Evolutionary conservation across 2,797 vertebrate species (phyloP).

Genomic region (Chiroxiphia lanceolata): DNA sequence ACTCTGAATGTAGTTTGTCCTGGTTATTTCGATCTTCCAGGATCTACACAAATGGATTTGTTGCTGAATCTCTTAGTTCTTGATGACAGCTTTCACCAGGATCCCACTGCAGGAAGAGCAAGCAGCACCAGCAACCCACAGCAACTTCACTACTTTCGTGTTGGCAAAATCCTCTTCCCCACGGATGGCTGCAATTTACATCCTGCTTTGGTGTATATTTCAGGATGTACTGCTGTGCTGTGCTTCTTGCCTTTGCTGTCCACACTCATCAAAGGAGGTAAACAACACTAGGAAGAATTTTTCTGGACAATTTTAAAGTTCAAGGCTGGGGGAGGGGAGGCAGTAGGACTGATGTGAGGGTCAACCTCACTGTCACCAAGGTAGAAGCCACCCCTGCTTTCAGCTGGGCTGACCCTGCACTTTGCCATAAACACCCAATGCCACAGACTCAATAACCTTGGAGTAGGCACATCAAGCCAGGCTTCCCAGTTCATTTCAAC

Average conservation of each 20-base stretch:
- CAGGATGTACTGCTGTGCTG: not conserved
- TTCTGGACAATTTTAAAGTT: not conserved
- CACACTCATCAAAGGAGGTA: not conserved
- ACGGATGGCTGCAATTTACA: no score
- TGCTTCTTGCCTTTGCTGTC: not conserved
- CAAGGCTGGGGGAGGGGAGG: accelerated
- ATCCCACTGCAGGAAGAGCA: not conserved
- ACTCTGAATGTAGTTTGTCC: not conserved
- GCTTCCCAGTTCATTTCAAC: not conserved
- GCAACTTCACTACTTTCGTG: not conserved
- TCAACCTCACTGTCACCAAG: not conserved
- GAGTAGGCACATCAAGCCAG: accelerated
- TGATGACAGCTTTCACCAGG: not conserved
- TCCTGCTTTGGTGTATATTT: not conserved
- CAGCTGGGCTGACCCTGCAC: not conserved
- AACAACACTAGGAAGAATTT: not conserved
- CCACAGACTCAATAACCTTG: not conserved
- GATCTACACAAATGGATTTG: not conserved
- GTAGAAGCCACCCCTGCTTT: not conserved
- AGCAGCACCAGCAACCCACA: not conserved
- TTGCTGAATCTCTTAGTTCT: not conserved
- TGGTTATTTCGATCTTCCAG: not conserved
- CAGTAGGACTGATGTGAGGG: accelerated
- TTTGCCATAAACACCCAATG: not conserved
- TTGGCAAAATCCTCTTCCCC: not conserved